phyloP scores from a whole-genome alignment of 2,113 vertebrate species.

The Felis chaus region DNA sequence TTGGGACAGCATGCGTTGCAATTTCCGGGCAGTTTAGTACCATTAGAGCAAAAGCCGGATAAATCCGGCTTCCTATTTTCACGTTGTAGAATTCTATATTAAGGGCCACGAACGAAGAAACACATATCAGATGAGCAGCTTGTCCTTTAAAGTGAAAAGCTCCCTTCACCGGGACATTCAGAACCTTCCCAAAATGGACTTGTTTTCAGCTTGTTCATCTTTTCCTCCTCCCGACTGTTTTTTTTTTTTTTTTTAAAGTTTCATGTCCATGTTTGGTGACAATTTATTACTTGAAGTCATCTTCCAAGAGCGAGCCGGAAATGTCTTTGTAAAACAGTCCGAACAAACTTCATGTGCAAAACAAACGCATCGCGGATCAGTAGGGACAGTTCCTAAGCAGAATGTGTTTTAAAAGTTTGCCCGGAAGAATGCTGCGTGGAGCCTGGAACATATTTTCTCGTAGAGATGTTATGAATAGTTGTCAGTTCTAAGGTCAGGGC shows the following conservation, averaged over 20 bases:
- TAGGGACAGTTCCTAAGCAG: conserved; percentile 56
- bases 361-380: conserved; percentile 50
- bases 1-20: neutral
- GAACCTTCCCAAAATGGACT: conserved; percentile 64
- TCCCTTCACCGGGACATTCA: neutral
- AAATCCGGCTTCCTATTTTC: conserved; percentile 57
- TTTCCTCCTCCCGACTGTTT: conserved; percentile 45
- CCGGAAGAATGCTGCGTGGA: conserved; percentile 57
- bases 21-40: conserved; percentile 46
- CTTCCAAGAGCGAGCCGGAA: conserved; percentile 57
- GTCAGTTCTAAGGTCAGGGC: conserved; percentile 27
- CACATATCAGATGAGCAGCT: conserved; percentile 1
- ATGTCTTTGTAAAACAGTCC: conserved; percentile 62
- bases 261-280: conserved; percentile 73
- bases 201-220: conserved; percentile 61
- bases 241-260: neutral
- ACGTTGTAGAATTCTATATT: conserved; percentile 46
- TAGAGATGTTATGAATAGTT: conserved; percentile 39
- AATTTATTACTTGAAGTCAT: conserved; percentile 71
- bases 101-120: conserved; percentile 52
- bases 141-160: conserved; percentile 71
- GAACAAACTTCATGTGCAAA: conserved; percentile 64
- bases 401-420: conserved; percentile 47
- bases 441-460: conserved; percentile 48
- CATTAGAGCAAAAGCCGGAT: conserved; percentile 56